Evolutionary conservation across 2,888 invertebrate genomes (phyloP), one percentile per base, ranked within the genome.

Genomic region (Ormyrus rosae): DNA sequence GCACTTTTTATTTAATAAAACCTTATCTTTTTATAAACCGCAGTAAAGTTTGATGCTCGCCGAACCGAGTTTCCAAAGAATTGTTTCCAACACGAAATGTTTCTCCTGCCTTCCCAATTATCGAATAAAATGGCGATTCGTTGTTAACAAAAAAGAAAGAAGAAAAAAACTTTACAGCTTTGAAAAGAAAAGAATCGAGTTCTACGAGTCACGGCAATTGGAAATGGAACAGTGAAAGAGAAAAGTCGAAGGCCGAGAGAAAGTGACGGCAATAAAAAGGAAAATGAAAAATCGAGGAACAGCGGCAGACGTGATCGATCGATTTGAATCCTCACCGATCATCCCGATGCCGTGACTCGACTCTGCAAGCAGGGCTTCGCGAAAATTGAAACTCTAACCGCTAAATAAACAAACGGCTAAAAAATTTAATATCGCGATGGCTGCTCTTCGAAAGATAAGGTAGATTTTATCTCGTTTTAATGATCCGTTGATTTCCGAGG

Each of bases 381-480:
- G 6, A n/a, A 5, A 64, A 48, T 64, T 34, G 34, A 34, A 34
- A 34, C 34, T n/a, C 65, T 50, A 13, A 3, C n/a, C 46, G 6
- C 13, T 1, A 19, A 13, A 9, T 5, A 58, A 58, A 69, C 13
- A n/a, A 48, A n/a, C 48, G n/a, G 48, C 65, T 60, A 34, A 76
- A 76, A 76, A 80, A 76, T 68, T 67, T 63, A 80, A 76, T 71
- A 76, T 68, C 64, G 9, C 70, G 71, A 76, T 67, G 68, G 46
- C 71, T 46, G 69, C 56, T 46, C 9, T 34, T 34, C 34, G 3
- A 34, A 4, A 4, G 34, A 34, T 34, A 34, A 34, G 3, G 34
- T 34, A 34, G 34, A 34, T 34, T 34, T 34, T 34, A 34, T 34
- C 34, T 34, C 34, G 34, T 34, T 34, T 34, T 34, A 34, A 34